Conservation (phyloP, 2,888 invertebrate species). For the Hemithea aestivaria region DNA sequence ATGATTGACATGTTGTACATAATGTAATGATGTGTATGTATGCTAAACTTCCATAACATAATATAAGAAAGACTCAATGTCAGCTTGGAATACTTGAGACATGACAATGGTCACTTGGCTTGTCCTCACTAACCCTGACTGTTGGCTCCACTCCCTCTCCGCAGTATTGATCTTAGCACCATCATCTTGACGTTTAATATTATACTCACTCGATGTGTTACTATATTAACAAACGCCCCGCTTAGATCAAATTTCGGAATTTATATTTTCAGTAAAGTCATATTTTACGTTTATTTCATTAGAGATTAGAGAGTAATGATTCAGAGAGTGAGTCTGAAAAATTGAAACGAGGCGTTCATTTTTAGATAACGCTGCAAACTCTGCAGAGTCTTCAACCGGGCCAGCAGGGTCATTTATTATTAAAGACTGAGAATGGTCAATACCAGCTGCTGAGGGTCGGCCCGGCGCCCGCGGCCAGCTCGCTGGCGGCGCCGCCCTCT, state of each 20-base stretch:
- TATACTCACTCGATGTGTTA: slow-evolving; percentile 8
- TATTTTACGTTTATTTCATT: slow-evolving; percentile 7
- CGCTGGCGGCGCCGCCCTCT: slow-evolving; percentile 79
- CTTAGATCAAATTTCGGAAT: slow-evolving; percentile 12
- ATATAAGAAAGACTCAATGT: neutral
- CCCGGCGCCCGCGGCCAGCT: slow-evolving; percentile 74
- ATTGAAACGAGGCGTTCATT: slow-evolving; percentile 68
- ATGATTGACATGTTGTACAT: slow-evolving; percentile 1
- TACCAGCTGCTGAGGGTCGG: slow-evolving; percentile 95
- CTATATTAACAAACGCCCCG: slow-evolving; percentile 19
- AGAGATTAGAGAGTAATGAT: slow-evolving; percentile 4
- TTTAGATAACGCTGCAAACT: slow-evolving; percentile 93
- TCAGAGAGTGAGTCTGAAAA: slow-evolving; percentile 31
- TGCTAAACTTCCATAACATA: too few relatives aligned
- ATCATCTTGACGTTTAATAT: slow-evolving; percentile 4
- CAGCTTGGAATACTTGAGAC: slow-evolving; percentile 2
- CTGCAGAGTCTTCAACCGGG: slow-evolving; percentile 92
- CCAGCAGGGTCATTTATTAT: slow-evolving; percentile 92
- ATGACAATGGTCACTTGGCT: slow-evolving; percentile 6
- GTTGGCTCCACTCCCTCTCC: slow-evolving; percentile 9
- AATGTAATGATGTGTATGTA: slow-evolving; percentile 1
- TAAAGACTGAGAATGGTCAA: slow-evolving; percentile 98
- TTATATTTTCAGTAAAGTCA: slow-evolving; percentile 3
- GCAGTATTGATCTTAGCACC: slow-evolving; percentile 4
- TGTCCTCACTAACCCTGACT: slow-evolving; percentile 4